Base-by-base conservation (phyloP, 1,140 invertebrate genomes). In the Drosophila takahashii region DNA sequence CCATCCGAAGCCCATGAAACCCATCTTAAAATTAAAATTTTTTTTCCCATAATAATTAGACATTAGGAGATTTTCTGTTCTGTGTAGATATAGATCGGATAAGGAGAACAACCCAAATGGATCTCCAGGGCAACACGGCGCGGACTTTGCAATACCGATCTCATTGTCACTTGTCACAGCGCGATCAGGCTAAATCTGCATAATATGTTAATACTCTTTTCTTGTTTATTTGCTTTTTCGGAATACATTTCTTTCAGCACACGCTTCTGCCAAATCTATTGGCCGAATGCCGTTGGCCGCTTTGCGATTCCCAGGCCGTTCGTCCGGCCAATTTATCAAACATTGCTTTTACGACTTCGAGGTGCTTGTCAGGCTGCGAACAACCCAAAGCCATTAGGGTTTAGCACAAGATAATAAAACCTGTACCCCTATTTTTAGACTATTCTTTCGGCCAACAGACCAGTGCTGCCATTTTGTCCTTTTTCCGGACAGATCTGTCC, bases 321-420 rank as follows among this genome's bases (percentile, higher is more conserved):
- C 53, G 32, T 27, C 41, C 37, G 62, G 60, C 27, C 64, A 80
- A 76, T 67, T 62, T 67, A 79, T 79, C 77, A 74, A 56, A 67
- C 70, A 79, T 64, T 27, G 51, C 29, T 74, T 81, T 85, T 69
- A 84, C 61, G 81, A 77, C 18, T 64, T 48, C 15, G 71, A 69
- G 59, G 59, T 67, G 76, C 48, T 65, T 64, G 53, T 66, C 77
- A 66, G 41, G 16, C 39, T 36, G 41, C 34, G 45, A 56, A 85
- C 81, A 83, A 62, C 44, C 61, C 50, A 79, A 86, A 76, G 69
- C 81, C 83, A 86, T 86, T 87, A 86, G 50, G 45, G 47, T 56
- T 45, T 54, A 50, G 57, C 54, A 41, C 53, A 58, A 75, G 70
- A 66, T 51, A 74, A 74, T 79, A 66, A 66, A 76, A 76, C 47